These are phyloP conservation scores for Callaeas wilsoni DNA, from an alignment of 2,113 vertebrate genomes.

Conservation along the genomic window DNA sequence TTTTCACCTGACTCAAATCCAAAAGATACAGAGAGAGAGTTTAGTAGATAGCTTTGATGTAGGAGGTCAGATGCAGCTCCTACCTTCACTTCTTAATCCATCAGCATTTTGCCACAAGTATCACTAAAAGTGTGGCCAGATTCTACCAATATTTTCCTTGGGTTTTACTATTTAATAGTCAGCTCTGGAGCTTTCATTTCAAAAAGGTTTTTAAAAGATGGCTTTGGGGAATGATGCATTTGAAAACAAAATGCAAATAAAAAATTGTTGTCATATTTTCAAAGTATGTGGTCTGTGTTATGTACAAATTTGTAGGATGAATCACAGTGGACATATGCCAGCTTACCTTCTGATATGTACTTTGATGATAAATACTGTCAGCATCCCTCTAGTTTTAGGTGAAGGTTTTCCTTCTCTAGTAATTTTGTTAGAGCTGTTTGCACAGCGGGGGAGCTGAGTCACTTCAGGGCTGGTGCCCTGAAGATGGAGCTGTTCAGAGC, in stretches of 20 bases:
- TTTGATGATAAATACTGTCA: not conserved
- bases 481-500: not conserved
- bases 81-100: not conserved
- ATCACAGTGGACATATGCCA: not conserved
- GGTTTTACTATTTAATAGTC: not conserved
- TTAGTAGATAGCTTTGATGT: not conserved
- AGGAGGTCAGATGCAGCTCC: not conserved
- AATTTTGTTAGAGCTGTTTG: not conserved
- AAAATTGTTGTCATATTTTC: not conserved
- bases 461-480: not conserved
- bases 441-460: not conserved
- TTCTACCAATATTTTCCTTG: not conserved
- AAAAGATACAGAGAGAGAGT: not conserved
- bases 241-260: not conserved
- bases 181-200: not conserved
- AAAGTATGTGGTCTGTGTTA: not conserved
- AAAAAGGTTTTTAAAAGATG: not conserved
- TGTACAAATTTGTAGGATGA: not conserved
- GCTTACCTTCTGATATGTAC: not conserved
- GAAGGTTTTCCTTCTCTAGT: not conserved
- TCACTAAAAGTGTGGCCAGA: not conserved
- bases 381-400: not conserved
- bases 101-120: not conserved
- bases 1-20: not conserved
- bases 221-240: not conserved